Base-by-base conservation (phyloP, 53 echinoderm and acorn worm genomes). In the Patiria pectinifera region DNA sequence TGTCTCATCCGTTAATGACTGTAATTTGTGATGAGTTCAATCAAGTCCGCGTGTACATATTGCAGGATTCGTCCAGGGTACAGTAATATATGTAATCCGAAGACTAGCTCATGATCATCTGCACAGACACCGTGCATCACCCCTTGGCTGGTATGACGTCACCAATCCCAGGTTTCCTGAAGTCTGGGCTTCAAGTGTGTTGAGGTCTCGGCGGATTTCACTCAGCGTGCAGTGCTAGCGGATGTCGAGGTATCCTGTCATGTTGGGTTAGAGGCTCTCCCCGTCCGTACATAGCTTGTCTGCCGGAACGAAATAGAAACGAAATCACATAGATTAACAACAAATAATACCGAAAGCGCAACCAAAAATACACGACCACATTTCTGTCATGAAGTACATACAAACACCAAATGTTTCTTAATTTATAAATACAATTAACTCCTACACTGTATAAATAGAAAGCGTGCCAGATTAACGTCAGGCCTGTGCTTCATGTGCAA, bases 241-340 rank as follows among this genome's bases (percentile, higher is more conserved):
- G 86, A 86, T 86, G 76, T 75, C n/a, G 58, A 79, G 71, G 74
- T 86, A 72, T 74, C 86, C 86, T 74, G 86, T 86, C 21, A 35
- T 86, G 86, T 86, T 86, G 18, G 69, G 18, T 47, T 48, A 21
- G 45, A 6, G 8, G 1, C 48, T 22, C 48, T 45, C 26, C 46
- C 75, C 86, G 72, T 86, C 86, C 59, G 8, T 8, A 53, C 53
- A 86, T 79, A 19, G 45, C 46, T 79, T 4, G 47, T 45, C 80
- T 47, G 74, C 10, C 3, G 21, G 80, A 24, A 79, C 4, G 43
- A 45, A 47, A 35, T 79, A 15, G 19, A 45, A 79, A 18, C 11
- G 80, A 78, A 11, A 35, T 35, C 35, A 35, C 35, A 35, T 35
- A 35, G 35, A 35, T 35, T 35, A 35, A 35, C 35, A 35, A 35